These are phyloP conservation scores for Gymnocheta viridis DNA, from an alignment of 2,888 invertebrate species.

Conservation along the genomic window DNA sequence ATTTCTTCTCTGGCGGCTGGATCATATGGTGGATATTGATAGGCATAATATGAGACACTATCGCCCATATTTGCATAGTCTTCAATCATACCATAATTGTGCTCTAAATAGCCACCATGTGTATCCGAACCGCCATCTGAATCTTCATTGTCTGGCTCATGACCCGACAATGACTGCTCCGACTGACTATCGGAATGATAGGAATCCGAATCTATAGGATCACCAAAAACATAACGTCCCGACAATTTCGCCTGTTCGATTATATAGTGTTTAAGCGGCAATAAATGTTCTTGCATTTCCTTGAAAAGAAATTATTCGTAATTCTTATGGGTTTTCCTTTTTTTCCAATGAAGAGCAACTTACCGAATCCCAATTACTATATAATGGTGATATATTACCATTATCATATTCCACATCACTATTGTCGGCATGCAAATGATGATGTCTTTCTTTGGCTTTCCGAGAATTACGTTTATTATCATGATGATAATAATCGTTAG, in stretches of 20 bases:
- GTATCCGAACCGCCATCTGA: slow-evolving; percentile 87
- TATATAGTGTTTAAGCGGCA: slow-evolving; percentile 93
- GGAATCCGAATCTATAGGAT: slow-evolving; percentile 88
- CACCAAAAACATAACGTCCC: slow-evolving; percentile 88
- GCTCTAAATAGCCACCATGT: slow-evolving; percentile 85
- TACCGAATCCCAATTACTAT: slow-evolving; percentile 87
- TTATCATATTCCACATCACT: slow-evolving; percentile 84
- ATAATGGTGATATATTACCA: slow-evolving; percentile 85
- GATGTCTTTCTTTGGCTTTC: slow-evolving; percentile 73
- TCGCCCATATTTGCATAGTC: slow-evolving; percentile 82
- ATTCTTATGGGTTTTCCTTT: background rate
- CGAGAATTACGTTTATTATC: slow-evolving; percentile 74
- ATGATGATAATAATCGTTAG: slow-evolving; percentile 73
- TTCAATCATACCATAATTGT: slow-evolving; percentile 83
- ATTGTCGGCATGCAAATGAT: slow-evolving; percentile 76
- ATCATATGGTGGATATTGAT: slow-evolving; percentile 84
- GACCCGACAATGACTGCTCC: slow-evolving; percentile 85
- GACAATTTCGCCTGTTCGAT: slow-evolving; percentile 89
- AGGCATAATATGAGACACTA: slow-evolving; percentile 85
- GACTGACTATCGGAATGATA: slow-evolving; percentile 90
- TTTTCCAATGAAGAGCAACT: slow-evolving; percentile 7
- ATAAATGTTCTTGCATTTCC: slow-evolving; percentile 87
- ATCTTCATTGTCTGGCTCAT: slow-evolving; percentile 90
- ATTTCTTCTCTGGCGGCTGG: slow-evolving; percentile 83
- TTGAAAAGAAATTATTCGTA: slow-evolving; percentile 42